Percentiles rank a stretch among this genome's conserved stretches.
phyloP scores from a whole-genome alignment of 2,113 vertebrate genomes.

The Mastomys natalensis region DNA sequence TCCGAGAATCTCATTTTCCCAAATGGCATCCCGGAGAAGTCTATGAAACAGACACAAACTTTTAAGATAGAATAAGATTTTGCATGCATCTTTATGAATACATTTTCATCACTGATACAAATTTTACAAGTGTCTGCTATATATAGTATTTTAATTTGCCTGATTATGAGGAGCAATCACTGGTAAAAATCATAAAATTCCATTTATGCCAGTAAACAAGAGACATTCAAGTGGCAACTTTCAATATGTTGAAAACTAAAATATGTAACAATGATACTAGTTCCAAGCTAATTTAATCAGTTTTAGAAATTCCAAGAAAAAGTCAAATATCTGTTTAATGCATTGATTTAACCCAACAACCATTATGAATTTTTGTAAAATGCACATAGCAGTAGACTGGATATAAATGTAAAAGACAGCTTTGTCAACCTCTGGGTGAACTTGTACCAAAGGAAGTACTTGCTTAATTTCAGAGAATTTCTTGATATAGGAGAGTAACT shows the following conservation, averaged over 20 bases:
- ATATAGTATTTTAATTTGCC: background rate
- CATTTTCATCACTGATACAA: background rate
- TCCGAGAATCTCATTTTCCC: background rate
- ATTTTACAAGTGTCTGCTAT: background rate
- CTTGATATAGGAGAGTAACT: background rate
- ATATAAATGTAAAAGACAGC: background rate
- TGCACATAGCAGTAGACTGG: background rate
- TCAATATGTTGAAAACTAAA: conserved; percentile 10
- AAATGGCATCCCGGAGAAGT: conserved; percentile 6
- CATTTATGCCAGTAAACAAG: background rate
- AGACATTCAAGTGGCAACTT: background rate
- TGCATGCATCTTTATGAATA: background rate
- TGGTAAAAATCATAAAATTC: background rate
- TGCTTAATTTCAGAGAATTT: conserved; percentile 9
- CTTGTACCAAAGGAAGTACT: background rate
- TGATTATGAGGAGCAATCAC: background rate
- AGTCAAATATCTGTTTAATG: background rate
- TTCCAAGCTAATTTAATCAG: background rate
- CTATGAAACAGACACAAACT: background rate
- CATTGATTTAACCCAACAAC: background rate
- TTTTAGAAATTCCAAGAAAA: background rate
- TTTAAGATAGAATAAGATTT: background rate
- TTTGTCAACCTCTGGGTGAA: conserved; percentile 42
- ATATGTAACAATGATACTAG: background rate
- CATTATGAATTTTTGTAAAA: conserved; percentile 21